Evolutionary conservation across 1,140 invertebrate genomes (phyloP).

Genomic region (Sarcophaga bullata): DNA sequence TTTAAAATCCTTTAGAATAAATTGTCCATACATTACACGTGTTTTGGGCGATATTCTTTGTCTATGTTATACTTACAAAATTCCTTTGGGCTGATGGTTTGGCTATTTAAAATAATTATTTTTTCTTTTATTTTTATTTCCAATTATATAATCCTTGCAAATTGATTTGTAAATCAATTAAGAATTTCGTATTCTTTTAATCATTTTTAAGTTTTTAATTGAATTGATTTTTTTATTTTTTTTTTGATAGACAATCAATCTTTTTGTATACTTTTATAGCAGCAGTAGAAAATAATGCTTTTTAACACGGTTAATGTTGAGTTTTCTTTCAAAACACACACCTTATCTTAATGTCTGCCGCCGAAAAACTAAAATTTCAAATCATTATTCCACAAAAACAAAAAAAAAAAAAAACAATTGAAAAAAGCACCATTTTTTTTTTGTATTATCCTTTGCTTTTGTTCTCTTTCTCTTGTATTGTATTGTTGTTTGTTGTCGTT

Average conservation of each 20-base stretch:
- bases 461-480: neutral
- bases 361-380: slow-evolving; percentile 29
- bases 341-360: slow-evolving; percentile 37
- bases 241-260: neutral
- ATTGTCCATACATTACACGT: neutral
- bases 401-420: neutral
- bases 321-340: neutral
- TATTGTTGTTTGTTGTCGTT: neutral
- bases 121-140: neutral
- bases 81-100: neutral
- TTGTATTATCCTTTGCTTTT: too few relatives aligned
- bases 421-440: neutral
- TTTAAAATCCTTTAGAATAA: neutral
- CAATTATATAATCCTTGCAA: slow-evolving; percentile 17
- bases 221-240: neutral
- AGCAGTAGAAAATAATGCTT: too few relatives aligned
- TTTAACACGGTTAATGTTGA: too few relatives aligned
- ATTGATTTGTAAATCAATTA: neutral
- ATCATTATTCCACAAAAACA: neutral
- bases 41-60: neutral
- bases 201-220: neutral
- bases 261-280: neutral
- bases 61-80: neutral
- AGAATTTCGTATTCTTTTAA: neutral
- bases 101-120: neutral